phyloP scores from a whole-genome alignment of 2,113 vertebrate genomes.

The Desmodus rotundus region DNA sequence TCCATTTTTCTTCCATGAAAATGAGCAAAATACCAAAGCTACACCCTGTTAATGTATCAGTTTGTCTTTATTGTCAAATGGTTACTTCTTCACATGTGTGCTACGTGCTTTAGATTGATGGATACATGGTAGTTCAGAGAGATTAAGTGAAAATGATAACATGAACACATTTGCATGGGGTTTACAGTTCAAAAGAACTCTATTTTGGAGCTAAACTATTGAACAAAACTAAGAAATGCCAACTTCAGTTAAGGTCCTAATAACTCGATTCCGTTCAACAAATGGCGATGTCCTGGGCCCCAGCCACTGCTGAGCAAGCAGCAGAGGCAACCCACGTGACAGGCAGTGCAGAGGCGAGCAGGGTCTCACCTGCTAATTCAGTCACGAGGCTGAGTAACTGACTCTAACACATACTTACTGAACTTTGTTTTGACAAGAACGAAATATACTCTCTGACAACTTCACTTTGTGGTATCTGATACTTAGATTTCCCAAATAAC shows the following conservation, averaged over 20 bases:
- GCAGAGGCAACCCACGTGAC: rapidly evolving
- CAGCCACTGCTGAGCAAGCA: background rate
- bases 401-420: background rate
- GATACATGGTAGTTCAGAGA: conserved; percentile 20
- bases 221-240: background rate
- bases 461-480: background rate
- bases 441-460: background rate
- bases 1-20: conserved; percentile 65
- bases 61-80: conserved; percentile 43
- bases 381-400: background rate
- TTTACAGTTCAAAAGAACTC: conserved; percentile 41
- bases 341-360: background rate
- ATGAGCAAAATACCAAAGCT: conserved; percentile 59
- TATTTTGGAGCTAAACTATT: conserved; percentile 54
- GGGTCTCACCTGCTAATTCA: background rate
- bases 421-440: background rate
- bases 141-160: conserved; percentile 26
- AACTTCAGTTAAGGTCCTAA: background rate
- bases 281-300: background rate
- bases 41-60: background rate
- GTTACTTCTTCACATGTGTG: conserved; percentile 39
- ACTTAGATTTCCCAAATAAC: background rate
- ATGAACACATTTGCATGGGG: conserved; percentile 41
- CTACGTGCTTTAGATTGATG: conserved; percentile 48
- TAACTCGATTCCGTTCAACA: background rate